Base-by-base conservation (phyloP, 2,888 invertebrate genomes). In the Helleia helle region DNA sequence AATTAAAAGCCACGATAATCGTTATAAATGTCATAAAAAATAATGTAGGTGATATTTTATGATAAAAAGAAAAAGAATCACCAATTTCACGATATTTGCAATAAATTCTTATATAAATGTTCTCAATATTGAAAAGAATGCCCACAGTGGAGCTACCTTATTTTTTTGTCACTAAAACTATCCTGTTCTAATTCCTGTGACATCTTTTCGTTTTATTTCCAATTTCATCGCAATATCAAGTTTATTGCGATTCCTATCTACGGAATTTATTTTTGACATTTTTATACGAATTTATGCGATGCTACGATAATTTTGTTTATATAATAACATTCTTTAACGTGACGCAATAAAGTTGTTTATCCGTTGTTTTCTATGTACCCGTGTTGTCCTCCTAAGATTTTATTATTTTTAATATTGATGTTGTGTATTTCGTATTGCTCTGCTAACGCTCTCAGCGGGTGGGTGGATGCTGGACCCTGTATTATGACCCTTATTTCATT, bases 161-260 rank as follows among this genome's bases (percentile, higher is more conserved):
- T n/a, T n/a, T n/a, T n/a, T n/a, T n/a, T n/a, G n/a, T n/a, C n/a
- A n/a, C n/a, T n/a, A n/a, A n/a, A n/a, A n/a, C n/a, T n/a, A n/a
- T n/a, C n/a, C n/a, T n/a, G n/a, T n/a, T 18, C 18, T 14, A 7
- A 8, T 11, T 29, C 7, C n/a, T 30, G n/a, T 4, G 4, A 3
- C n/a, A 12, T n/a, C 8, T 36, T 28, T 29, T 11, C 13, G 12
- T 29, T 36, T 28, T 13, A 4, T 29, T 28, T 6, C 13, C 80
- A 75, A 75, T 79, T 73, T 80, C 79, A 75, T 74, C 80, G 80
- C 76, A 70, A 75, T 77, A 76, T 80, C 76, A 75, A 73, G 62
- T 76, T 76, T 73, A 81, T 76, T 70, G 77, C 79, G 83, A 84
- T 84, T 79, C 81, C 70, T 73, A 83, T 83, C 83, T 81, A 59